Conservation (phyloP, 2,113 vertebrate genomes). For the Psephotus haematonotus region DNA sequence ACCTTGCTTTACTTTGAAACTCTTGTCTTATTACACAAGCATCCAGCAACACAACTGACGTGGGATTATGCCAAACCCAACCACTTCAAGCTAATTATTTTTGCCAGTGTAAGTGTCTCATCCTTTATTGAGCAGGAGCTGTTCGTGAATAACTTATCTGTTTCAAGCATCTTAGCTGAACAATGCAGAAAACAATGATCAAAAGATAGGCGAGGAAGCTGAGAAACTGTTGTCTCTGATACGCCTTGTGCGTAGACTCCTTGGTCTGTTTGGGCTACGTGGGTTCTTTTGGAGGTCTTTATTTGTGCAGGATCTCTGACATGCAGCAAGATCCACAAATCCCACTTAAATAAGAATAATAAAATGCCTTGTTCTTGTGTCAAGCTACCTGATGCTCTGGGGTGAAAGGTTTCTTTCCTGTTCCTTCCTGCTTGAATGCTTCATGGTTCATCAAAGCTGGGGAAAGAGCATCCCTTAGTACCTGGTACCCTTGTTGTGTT, state of each 20-base stretch:
- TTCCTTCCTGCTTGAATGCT: background rate
- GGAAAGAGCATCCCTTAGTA: background rate
- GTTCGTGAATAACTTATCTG: background rate
- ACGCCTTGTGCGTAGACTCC: background rate
- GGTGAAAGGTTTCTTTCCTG: background rate
- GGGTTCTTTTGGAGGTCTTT: background rate
- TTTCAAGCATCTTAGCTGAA: background rate
- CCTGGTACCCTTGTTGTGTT: background rate
- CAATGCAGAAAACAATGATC: background rate
- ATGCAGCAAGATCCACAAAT: background rate
- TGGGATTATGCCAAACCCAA: background rate
- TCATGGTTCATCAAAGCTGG: background rate
- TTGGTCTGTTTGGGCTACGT: background rate
- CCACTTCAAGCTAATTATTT: constrained; percentile 32
- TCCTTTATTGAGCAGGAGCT: background rate
- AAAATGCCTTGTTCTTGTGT: background rate
- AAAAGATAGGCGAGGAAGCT: background rate
- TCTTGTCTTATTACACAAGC: background rate
- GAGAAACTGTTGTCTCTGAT: background rate
- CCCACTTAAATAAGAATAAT: background rate
- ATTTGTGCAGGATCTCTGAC: background rate
- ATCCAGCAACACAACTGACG: background rate
- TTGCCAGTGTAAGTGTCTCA: background rate
- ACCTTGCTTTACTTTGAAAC: background rate
- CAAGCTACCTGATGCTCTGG: background rate